phyloP scores from a whole-genome alignment of 2,888 invertebrate species.

The Drosophila mimetica region DNA sequence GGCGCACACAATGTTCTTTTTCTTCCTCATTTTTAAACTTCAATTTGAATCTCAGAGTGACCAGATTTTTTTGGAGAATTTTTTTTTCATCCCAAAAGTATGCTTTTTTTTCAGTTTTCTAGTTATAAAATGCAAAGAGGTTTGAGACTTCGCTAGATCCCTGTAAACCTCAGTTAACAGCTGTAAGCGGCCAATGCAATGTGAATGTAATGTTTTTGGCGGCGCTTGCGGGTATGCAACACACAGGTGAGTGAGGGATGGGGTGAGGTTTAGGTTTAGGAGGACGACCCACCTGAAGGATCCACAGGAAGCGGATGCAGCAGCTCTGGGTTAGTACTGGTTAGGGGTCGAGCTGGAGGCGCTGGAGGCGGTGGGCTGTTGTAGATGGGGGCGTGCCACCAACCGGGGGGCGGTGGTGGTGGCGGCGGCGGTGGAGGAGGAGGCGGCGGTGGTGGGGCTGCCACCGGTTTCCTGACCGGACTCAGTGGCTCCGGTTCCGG shows the following conservation, averaged over 20 bases:
- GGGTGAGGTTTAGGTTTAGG: constrained; percentile 1
- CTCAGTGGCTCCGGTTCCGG: constrained; percentile 58
- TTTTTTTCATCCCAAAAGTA: too few relatives aligned
- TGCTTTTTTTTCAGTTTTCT: too few relatives aligned
- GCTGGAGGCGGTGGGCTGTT: constrained; percentile 33
- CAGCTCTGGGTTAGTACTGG: constrained; percentile 58
- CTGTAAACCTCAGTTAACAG: too few relatives aligned
- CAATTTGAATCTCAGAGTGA: too few relatives aligned
- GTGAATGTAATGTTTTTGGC: constrained; percentile 9
- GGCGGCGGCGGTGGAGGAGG: constrained; percentile 78
- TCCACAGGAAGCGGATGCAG: constrained; percentile 41
- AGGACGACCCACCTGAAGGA: constrained; percentile 57
- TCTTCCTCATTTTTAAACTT: too few relatives aligned
- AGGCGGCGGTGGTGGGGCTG: constrained; percentile 48
- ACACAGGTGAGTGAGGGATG: constrained; percentile 6
- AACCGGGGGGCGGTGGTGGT: constrained; percentile 80
- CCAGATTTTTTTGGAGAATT: too few relatives aligned
- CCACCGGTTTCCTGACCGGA: constrained; percentile 60
- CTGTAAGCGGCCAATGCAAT: constrained; percentile 28
- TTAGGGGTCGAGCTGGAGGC: constrained; percentile 51
- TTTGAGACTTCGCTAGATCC: too few relatives aligned
- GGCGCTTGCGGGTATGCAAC: constrained; percentile 62
- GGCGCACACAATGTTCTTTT: too few relatives aligned
- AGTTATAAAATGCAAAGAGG: too few relatives aligned
- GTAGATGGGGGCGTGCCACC: constrained; percentile 65